Conservation (phyloP, 92 coral and sea anemone genomes). For the Pocillopora grandis region DNA sequence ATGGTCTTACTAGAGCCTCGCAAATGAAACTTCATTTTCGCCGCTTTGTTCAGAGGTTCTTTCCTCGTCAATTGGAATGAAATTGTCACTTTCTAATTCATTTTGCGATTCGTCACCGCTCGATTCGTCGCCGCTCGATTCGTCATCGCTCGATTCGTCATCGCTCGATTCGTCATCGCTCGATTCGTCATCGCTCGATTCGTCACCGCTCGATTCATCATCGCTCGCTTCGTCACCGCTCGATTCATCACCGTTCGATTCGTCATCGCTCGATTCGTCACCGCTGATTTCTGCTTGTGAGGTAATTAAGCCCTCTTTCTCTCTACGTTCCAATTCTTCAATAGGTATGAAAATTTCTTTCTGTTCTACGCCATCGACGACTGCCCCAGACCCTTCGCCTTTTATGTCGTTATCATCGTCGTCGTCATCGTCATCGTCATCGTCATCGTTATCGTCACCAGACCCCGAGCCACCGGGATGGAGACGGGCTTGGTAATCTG, state of each 20-base stretch:
- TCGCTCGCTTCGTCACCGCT: background rate
- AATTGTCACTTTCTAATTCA: background rate
- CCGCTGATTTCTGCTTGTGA: too few species aligned
- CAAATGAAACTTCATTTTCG: constrained; percentile 18
- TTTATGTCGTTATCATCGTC: constrained; percentile 10
- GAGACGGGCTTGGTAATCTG: constrained; percentile 45
- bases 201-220: background rate
- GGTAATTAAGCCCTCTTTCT: background rate
- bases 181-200: background rate
- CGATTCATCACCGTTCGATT: background rate
- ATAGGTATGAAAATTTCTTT: constrained; percentile 9
- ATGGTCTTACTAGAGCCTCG: constrained; percentile 12
- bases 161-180: background rate
- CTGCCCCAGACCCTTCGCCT: constrained; percentile 35
- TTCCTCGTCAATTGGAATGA: constrained; percentile 33
- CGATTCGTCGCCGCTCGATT: background rate
- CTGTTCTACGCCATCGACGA: constrained; percentile 3
- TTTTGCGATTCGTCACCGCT: background rate
- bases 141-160: too few species aligned
- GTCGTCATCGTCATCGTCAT: constrained; percentile 7
- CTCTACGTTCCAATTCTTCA: background rate
- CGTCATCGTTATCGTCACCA: constrained; percentile 29
- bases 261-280: background rate
- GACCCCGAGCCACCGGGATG: constrained; percentile 43
- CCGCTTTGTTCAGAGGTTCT: constrained; percentile 32